Evolutionary conservation across 2,797 vertebrate species (phyloP).

Genomic region (Brachyalestes nurse): DNA sequence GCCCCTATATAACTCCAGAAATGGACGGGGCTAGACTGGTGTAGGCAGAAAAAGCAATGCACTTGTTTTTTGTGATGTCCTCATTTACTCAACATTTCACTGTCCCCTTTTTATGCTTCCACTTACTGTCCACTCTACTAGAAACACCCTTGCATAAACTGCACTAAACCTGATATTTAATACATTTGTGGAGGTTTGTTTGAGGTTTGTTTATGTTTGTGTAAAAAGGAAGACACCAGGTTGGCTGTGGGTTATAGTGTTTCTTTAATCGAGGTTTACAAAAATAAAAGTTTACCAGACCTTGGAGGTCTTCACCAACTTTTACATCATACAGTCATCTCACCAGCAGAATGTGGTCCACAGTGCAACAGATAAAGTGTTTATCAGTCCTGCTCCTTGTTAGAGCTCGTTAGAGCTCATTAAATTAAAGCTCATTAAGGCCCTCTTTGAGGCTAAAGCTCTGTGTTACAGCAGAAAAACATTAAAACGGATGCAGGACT

Average conservation of each 20-base stretch:
- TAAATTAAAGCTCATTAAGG: not conserved
- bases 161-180: too few relatives aligned
- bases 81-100: too few relatives aligned
- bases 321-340: constrained; percentile 1
- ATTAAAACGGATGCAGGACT: not conserved
- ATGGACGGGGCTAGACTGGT: too few relatives aligned
- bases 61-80: too few relatives aligned
- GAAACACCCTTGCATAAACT: too few relatives aligned
- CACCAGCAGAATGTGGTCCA: not conserved
- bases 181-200: too few relatives aligned
- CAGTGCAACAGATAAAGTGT: constrained; percentile 6
- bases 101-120: too few relatives aligned
- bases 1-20: too few relatives aligned
- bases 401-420: too few relatives aligned
- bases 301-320: constrained; percentile 44
- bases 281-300: constrained; percentile 59
- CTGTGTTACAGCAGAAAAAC: not conserved
- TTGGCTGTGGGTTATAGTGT: constrained; percentile 46
- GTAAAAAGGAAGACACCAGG: not conserved
- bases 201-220: too few relatives aligned
- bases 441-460: not conserved
- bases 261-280: constrained; percentile 59
- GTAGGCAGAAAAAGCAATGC: too few relatives aligned
- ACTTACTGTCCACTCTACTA: too few relatives aligned
- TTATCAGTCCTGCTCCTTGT: not conserved